phyloP scores from a whole-genome alignment of 2,888 invertebrate species.

The Alloplasta piceator region DNA sequence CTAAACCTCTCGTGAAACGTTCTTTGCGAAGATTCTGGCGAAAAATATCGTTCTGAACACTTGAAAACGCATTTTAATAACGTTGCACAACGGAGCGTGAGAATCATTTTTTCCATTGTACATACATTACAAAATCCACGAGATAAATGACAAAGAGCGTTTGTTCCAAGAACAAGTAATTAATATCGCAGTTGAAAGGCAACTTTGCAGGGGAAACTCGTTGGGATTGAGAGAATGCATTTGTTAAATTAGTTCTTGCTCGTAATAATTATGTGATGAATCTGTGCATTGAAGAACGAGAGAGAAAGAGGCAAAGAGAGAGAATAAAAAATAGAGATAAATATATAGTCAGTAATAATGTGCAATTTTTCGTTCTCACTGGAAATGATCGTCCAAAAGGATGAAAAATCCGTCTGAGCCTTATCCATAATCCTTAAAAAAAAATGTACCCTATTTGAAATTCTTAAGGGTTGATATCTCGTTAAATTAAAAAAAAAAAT shows the following conservation, averaged over 20 bases:
- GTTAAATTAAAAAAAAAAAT: too few relatives aligned
- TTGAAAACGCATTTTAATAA: too few relatives aligned
- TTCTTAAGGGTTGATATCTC: too few relatives aligned
- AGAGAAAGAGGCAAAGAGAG: not conserved
- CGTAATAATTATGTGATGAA: slow-evolving; percentile 1
- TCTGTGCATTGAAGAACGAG: not conserved
- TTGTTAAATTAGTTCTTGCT: slow-evolving; percentile 11
- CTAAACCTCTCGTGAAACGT: too few relatives aligned
- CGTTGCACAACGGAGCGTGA: too few relatives aligned
- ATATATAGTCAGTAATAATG: not conserved
- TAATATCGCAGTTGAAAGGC: not conserved
- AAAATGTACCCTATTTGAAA: not conserved
- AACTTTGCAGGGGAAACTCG: not conserved
- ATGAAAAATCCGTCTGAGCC: not conserved
- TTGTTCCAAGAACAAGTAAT: not conserved
- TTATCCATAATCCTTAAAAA: slow-evolving; percentile 1
- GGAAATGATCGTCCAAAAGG: not conserved
- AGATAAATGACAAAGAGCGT: not conserved
- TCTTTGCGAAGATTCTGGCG: too few relatives aligned
- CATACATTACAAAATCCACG: too few relatives aligned
- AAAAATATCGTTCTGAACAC: too few relatives aligned
- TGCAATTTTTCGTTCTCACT: not conserved
- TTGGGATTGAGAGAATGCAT: not conserved
- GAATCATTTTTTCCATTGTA: too few relatives aligned
- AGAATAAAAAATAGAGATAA: not conserved